Evolutionary conservation across 64 coral and sea anemone species (phyloP), one percentile per base, ranked within the genome.

Genomic region (Acropora yongei): DNA sequence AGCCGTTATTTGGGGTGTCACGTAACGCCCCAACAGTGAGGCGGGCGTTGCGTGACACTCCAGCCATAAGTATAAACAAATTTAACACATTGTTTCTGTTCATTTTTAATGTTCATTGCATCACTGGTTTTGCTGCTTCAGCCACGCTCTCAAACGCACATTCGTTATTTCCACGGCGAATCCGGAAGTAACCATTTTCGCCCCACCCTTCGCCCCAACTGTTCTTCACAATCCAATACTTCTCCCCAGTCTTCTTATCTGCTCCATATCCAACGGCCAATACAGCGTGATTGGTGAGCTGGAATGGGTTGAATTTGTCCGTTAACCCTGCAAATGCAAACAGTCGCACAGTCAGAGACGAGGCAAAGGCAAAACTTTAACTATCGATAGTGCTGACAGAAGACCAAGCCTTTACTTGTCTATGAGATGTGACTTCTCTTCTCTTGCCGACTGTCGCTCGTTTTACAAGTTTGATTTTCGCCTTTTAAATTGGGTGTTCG

Each of bases 181-280:
- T 96, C 7, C 86, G 85, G 74, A 96, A 96, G 74, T 84, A 96
- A 19, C 94, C 94, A 74, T 78, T 57, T 60, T 96, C 94, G 41
- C 94, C 94, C 90, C 94, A 96, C 3, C 0, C 8, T 55, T 76
- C 48, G 46, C 94, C 94, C 94, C 94, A 96, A 43, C 94, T 96
- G 51, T 96, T 96, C 72, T 96, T 96, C 49, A 96, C 94, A 44
- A 92, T 96, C 94, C 94, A 96, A 47, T 69, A 96, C 57, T 92
- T 96, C 72, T 92, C 90, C 12, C 77, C 77, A 78, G 94, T 72
- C 57, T 78, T n/a, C 41, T 96, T 84, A 10, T 96, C 94, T 18
- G 88, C 85, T 17, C 94, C 94, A 80, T 96, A 96, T 41, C 94
- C 94, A 42, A 96, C 94, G 10, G 74, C 86, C 16, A 92, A 2